A percentile compares a stretch with the other conserved stretches of the same genome.
phyloP scores from a whole-genome alignment of 2,888 invertebrate species.

The Patella depressa region DNA sequence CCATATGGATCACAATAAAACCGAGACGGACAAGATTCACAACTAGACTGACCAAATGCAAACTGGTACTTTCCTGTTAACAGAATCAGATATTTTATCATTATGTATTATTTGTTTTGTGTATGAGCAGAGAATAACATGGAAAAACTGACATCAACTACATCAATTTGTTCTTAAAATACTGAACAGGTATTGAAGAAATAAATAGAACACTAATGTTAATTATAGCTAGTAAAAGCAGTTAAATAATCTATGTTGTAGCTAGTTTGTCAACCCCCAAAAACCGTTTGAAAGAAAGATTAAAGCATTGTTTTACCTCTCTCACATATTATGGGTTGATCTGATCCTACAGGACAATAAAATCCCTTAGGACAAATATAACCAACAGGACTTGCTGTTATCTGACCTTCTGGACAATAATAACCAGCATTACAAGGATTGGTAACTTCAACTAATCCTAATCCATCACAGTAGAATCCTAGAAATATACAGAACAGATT shows the following conservation, averaged over 20 bases:
- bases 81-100: background rate
- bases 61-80: slow-evolving; percentile 57
- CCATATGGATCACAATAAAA: slow-evolving; percentile 67
- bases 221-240: background rate
- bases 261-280: background rate
- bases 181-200: background rate
- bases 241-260: background rate
- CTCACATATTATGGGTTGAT: slow-evolving; percentile 54
- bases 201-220: background rate
- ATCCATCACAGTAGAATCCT: slow-evolving; percentile 65
- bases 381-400: slow-evolving; percentile 49
- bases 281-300: background rate
- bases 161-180: too few relatives aligned
- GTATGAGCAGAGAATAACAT: too few relatives aligned
- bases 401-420: slow-evolving; percentile 67
- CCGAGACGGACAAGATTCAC: slow-evolving; percentile 54
- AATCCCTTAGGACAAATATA: slow-evolving; percentile 61
- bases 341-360: slow-evolving; percentile 62
- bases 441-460: slow-evolving; percentile 52
- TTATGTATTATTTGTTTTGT: background rate
- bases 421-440: slow-evolving; percentile 59
- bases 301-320: slow-evolving; percentile 45
- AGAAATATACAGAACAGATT: slow-evolving; percentile 18
- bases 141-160: too few relatives aligned
- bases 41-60: slow-evolving; percentile 41